These are phyloP conservation scores for Heliconius eleuchia DNA, from an alignment of 1,140 invertebrate genomes.

Conservation along the genomic window DNA sequence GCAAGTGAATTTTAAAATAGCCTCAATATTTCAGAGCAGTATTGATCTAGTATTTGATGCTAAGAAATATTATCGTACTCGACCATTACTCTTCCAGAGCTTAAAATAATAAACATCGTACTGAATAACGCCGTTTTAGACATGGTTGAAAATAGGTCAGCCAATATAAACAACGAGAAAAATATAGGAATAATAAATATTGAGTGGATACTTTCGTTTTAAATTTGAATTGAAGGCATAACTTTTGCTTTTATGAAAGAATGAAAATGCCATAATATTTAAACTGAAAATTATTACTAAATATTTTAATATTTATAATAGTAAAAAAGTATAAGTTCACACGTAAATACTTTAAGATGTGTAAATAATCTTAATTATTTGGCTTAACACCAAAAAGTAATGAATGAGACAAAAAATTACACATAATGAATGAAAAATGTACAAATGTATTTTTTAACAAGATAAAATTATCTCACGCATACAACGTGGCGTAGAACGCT, in stretches of 20 bases:
- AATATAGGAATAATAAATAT: background rate
- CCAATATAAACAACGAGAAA: background rate
- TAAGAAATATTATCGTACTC: slow-evolving; percentile 21
- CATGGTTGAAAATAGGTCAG: slow-evolving; percentile 28
- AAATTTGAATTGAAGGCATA: background rate
- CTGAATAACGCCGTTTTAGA: slow-evolving; percentile 20
- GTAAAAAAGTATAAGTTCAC: too few species aligned
- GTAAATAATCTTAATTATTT: background rate
- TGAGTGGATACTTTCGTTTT: background rate
- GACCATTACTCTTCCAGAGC: slow-evolving; percentile 26
- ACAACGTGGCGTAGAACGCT: too few species aligned
- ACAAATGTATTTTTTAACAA: background rate
- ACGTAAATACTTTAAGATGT: too few species aligned
- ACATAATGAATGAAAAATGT: background rate
- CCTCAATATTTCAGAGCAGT: slow-evolving; percentile 21
- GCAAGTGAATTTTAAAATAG: slow-evolving; percentile 20
- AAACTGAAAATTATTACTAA: too few species aligned
- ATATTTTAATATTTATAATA: too few species aligned
- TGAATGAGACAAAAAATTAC: background rate
- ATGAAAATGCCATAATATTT: background rate
- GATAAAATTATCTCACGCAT: background rate
- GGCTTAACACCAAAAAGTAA: background rate
- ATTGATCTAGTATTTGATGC: slow-evolving; percentile 21
- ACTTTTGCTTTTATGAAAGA: background rate
- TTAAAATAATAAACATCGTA: slow-evolving; percentile 19